Base-by-base conservation (phyloP, 2,888 invertebrate genomes). In the Teinopalpus imperialis region DNA sequence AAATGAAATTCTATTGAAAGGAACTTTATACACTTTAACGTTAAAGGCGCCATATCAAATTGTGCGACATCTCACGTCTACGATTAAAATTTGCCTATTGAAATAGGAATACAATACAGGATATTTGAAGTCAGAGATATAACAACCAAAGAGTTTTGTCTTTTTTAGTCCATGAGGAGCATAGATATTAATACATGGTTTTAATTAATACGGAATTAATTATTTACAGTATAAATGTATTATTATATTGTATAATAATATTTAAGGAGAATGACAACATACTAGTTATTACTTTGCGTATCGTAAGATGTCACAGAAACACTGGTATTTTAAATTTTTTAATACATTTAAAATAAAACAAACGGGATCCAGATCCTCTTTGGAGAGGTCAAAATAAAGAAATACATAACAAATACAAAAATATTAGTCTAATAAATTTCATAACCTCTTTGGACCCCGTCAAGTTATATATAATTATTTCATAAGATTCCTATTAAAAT, bases 1-100 rank as follows among this genome's bases (percentile, higher is more conserved):
- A 30, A 43, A 41, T 35, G 35, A 43, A 39, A 42, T 24, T 41
- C 37, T 40, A 24, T 50, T 20, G 12, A 13, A 40, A 45, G 44
- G 44, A 45, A 45, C 39, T 45, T 21, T 31, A 32, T 26, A 45
- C 32, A 26, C 18, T 14, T 34, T 21, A 9, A 40, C 3, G 2
- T 8, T 27, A 27, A 21, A 21, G 20, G 21, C 13, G 34, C n/a
- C 9, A 9, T n/a, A n/a, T 12, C n/a, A 12, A 16, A 5, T 9
- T 8, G 14, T 13, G 30, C 13, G n/a, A 40, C 27, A 21, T 40
- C 30, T 40, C 3, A 40, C 20, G 39, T 21, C 9, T 12, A 24
- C 14, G 16, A 3, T 3, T 16, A 16, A 16, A 16, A n/a, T n/a
- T n/a, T n/a, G n/a, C n/a, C n/a, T n/a, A n/a, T n/a, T n/a, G n/a